A percentile compares a stretch with the other conserved stretches of the same genome.
Evolutionary conservation across 23 tunicate genomes (phyloP).

Genomic region (Phallusia fumigata): DNA sequence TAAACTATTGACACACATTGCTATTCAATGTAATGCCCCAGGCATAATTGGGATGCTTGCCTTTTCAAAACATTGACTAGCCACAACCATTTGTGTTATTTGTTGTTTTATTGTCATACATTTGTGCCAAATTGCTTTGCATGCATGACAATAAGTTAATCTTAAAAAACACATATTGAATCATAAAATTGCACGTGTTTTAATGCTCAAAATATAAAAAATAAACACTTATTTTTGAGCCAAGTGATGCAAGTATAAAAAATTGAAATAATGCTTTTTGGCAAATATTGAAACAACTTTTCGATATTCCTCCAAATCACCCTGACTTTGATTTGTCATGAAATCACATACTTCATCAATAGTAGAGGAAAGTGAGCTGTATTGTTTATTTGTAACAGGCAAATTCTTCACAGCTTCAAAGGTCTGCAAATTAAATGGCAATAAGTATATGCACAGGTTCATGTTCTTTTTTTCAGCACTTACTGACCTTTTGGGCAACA

Average conservation of each 20-base stretch:
- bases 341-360: slow-evolving; percentile 27
- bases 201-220: neutral
- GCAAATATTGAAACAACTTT: slow-evolving; percentile 18
- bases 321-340: neutral
- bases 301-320: slow-evolving; percentile 2
- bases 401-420: slow-evolving; percentile 41
- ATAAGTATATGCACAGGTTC: neutral
- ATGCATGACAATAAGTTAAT: no score
- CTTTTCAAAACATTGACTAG: no score
- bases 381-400: slow-evolving; percentile 34
- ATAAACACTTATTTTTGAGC: no score
- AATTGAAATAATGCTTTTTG: slow-evolving; percentile 9
- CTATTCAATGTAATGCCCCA: no score
- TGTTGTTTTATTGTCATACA: no score
- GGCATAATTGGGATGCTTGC: no score
- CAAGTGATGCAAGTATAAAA: neutral
- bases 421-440: slow-evolving; percentile 18
- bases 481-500: slow-evolving; percentile 35
- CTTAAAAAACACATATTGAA: neutral
- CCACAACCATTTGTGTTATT: no score
- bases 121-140: no score
- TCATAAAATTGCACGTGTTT: neutral
- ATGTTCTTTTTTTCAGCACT: neutral
- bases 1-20: no score
- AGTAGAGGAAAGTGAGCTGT: neutral